These are phyloP conservation scores for Raja brachyura DNA, from an alignment of 2,113 vertebrate species.

Conservation along the genomic window DNA sequence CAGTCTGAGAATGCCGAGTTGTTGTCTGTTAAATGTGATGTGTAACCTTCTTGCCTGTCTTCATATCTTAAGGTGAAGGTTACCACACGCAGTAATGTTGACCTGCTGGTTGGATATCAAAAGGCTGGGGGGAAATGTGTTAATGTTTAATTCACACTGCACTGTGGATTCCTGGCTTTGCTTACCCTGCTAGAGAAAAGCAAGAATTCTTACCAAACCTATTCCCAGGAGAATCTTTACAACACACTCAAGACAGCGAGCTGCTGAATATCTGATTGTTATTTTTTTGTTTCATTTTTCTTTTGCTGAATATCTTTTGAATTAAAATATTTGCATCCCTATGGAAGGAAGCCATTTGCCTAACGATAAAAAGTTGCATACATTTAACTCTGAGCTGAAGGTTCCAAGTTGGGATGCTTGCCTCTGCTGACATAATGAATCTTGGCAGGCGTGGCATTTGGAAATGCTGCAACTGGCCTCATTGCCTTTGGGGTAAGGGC, in stretches of 20 bases:
- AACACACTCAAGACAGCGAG: not conserved
- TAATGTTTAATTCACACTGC: not conserved
- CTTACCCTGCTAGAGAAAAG: not conserved
- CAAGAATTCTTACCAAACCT: slow-evolving; percentile 10
- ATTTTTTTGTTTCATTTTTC: not conserved
- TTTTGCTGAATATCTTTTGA: not conserved
- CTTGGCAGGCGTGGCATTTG: not conserved
- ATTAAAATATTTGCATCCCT: not conserved
- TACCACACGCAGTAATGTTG: not conserved
- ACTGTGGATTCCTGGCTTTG: not conserved
- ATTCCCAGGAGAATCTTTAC: not conserved
- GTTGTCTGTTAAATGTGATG: not conserved
- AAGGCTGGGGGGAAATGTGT: not conserved
- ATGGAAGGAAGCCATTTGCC: too few relatives aligned
- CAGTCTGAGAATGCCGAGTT: not conserved
- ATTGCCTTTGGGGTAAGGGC: not conserved
- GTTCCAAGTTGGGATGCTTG: too few relatives aligned
- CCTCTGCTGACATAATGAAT: not conserved
- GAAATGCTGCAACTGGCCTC: not conserved
- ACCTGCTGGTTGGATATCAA: not conserved
- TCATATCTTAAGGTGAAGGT: not conserved
- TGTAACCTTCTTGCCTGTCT: not conserved
- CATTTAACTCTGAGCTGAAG: not conserved
- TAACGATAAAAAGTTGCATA: not conserved
- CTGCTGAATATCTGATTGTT: not conserved